A percentile compares a stretch with the other conserved stretches of the same genome.
These are phyloP conservation scores for Mobula birostris DNA, from an alignment of 2,113 vertebrate genomes.

Conservation along the genomic window DNA sequence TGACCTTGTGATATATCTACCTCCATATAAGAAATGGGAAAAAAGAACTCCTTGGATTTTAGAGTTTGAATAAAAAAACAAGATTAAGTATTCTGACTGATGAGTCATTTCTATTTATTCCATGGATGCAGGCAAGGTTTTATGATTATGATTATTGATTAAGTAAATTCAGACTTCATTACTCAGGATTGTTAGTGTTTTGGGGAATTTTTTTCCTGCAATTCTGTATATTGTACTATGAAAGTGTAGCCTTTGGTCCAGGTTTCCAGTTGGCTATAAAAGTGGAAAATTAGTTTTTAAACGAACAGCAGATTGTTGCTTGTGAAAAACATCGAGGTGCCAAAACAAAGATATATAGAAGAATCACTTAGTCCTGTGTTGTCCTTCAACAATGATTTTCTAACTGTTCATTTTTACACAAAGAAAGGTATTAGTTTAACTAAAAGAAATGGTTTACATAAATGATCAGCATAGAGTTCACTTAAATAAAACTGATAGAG, in stretches of 20 bases:
- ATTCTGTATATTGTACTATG: not conserved
- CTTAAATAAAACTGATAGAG: constrained; percentile 14
- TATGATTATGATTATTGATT: not conserved
- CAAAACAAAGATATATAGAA: constrained; percentile 4
- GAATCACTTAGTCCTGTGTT: constrained; percentile 13
- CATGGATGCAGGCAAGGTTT: not conserved
- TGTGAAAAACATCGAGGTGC: not conserved
- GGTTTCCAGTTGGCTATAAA: too few species aligned
- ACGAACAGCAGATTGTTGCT: not conserved
- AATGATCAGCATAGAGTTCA: not conserved
- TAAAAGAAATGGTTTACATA: not conserved
- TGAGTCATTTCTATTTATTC: not conserved
- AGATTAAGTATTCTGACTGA: not conserved
- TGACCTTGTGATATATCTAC: not conserved
- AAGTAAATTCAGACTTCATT: not conserved
- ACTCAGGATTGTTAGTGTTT: too few species aligned
- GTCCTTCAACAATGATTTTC: not conserved
- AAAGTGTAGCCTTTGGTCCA: not conserved
- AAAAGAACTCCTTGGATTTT: not conserved
- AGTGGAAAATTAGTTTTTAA: not conserved
- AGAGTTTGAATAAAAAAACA: not conserved
- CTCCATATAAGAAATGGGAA: not conserved
- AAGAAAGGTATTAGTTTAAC: not conserved
- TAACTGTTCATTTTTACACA: constrained; percentile 7
- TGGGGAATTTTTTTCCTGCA: not conserved